phyloP scores from a whole-genome alignment of 2,113 vertebrate species.

The Poecile atricapillus region DNA sequence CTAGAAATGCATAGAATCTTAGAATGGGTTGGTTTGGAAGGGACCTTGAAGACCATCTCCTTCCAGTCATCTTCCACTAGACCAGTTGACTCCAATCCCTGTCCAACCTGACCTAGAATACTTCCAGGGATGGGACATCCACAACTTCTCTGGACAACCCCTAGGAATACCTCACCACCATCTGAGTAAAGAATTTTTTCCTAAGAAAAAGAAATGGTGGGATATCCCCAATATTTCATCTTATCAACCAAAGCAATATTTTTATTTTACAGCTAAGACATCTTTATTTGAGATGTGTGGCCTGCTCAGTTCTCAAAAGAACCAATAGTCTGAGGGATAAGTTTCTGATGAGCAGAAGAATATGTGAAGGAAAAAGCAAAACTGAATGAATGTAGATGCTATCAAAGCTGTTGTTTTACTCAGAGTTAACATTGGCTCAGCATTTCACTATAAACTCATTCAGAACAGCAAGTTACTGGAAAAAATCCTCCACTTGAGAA shows the following conservation, averaged over 20 bases:
- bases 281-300: not conserved
- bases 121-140: not conserved
- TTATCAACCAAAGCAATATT: not conserved
- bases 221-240: not conserved
- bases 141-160: not conserved
- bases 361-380: constrained; percentile 4
- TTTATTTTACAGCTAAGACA: not conserved
- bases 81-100: not conserved
- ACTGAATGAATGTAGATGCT: constrained; percentile 29
- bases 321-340: not conserved
- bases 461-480: constrained; percentile 54
- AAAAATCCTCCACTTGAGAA: constrained; percentile 48
- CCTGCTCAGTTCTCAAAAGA: not conserved
- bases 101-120: not conserved
- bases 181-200: not conserved
- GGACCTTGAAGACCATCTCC: not conserved
- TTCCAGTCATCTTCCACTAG: not conserved
- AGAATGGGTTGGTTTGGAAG: not conserved
- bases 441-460: constrained; percentile 47
- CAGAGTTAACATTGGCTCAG: constrained; percentile 30
- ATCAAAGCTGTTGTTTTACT: constrained; percentile 26
- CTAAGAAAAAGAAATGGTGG: not conserved
- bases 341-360: not conserved
- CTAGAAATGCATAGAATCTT: not conserved
- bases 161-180: not conserved